Evolutionary conservation across 2,113 vertebrate species (phyloP).

Genomic region (Melanostigma gelatinosum): DNA sequence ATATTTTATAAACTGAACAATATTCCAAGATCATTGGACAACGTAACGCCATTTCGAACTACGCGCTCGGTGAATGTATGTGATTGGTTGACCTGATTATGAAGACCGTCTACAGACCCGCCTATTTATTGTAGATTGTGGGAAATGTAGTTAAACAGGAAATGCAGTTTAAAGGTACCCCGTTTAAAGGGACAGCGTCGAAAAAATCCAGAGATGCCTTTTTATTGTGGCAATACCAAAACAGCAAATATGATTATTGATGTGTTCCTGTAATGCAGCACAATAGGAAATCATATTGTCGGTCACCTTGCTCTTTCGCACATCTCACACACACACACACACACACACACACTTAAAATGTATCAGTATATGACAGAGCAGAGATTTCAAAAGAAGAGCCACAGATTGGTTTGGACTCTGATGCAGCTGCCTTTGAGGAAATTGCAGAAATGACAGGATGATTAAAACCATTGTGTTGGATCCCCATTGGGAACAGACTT

Average conservation of each 20-base stretch:
- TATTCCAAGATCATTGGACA: slow-evolving; percentile 65
- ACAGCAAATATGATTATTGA: slow-evolving; percentile 12
- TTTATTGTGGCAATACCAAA: background rate
- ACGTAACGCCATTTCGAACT: slow-evolving; percentile 81
- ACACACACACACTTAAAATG: background rate
- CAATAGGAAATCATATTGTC: slow-evolving; percentile 4
- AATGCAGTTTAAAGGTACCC: slow-evolving; percentile 74
- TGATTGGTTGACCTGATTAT: slow-evolving; percentile 70
- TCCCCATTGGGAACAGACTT: slow-evolving; percentile 16
- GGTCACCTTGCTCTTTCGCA: background rate
- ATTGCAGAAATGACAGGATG: slow-evolving; percentile 37
- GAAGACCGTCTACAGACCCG: background rate
- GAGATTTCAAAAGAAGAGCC: slow-evolving; percentile 12
- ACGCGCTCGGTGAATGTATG: slow-evolving; percentile 65
- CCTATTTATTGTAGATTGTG: slow-evolving; percentile 39
- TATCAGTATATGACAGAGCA: slow-evolving; percentile 10
- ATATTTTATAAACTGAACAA: slow-evolving; percentile 47
- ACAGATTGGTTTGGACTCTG: slow-evolving; percentile 5
- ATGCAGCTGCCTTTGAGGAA: slow-evolving; percentile 25
- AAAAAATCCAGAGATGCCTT: background rate
- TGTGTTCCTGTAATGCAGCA: background rate
- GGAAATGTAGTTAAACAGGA: slow-evolving; percentile 63
- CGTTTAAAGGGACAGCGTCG: slow-evolving; percentile 74
- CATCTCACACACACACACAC: slow-evolving; percentile 6
- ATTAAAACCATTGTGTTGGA: slow-evolving; percentile 39